These are phyloP conservation scores for Trachops cirrhosus DNA, from an alignment of 2,797 vertebrate genomes.

Conservation along the genomic window DNA sequence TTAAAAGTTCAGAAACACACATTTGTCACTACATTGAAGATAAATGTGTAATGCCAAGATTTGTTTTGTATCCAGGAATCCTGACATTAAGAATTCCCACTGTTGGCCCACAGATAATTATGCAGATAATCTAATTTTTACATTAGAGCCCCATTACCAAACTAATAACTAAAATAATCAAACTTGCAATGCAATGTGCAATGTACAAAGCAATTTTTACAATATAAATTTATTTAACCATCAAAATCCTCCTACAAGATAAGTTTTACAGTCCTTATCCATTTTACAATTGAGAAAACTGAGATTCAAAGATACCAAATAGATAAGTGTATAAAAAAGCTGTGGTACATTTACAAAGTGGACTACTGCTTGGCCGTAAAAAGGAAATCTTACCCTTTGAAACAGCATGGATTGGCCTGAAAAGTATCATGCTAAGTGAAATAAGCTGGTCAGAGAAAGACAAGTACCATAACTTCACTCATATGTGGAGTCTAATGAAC, in stretches of 20 bases:
- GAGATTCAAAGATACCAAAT: background rate
- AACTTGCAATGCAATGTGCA: background rate
- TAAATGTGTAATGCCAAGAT: background rate
- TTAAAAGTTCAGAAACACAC: background rate
- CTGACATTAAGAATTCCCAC: background rate
- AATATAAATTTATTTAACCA: background rate
- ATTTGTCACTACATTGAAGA: background rate
- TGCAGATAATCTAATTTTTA: background rate
- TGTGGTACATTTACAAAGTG: background rate
- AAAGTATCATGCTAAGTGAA: background rate
- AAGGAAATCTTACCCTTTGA: background rate
- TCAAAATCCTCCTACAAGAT: background rate
- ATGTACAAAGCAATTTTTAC: background rate
- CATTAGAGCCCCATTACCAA: background rate
- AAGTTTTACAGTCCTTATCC: background rate
- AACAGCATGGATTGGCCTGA: background rate
- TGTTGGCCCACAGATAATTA: constrained; percentile 19
- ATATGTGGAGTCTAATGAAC: background rate
- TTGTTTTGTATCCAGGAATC: constrained; percentile 23
- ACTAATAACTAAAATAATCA: background rate
- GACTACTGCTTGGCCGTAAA: background rate
- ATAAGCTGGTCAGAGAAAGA: background rate
- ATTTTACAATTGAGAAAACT: background rate
- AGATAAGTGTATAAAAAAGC: background rate
- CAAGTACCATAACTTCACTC: background rate